Conservation (phyloP, 2,888 invertebrate genomes). For the Tortricodes alternella region DNA sequence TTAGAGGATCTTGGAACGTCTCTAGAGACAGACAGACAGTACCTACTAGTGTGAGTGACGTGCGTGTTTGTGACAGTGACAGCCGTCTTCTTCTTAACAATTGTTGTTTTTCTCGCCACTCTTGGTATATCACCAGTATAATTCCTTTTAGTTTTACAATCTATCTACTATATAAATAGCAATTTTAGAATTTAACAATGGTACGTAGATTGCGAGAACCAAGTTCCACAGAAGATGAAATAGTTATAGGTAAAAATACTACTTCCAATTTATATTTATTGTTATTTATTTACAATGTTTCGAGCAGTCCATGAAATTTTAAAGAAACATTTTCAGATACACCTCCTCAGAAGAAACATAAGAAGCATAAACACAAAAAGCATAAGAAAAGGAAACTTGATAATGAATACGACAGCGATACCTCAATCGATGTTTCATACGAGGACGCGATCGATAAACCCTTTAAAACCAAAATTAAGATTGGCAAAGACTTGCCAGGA, state of each 20-base stretch:
- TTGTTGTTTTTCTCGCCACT: no score
- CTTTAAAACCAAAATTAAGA: slow-evolving; percentile 78
- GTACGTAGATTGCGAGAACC: slow-evolving; percentile 73
- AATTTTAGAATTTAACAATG: slow-evolving; percentile 50
- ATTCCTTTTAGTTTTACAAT: no score
- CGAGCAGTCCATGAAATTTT: not conserved
- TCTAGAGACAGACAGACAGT: no score
- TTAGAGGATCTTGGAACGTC: no score
- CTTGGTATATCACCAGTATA: no score
- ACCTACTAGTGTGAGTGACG: no score
- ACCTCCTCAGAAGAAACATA: slow-evolving; percentile 83
- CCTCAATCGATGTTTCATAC: slow-evolving; percentile 76
- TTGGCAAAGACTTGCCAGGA: slow-evolving; percentile 70
- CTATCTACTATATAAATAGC: not conserved
- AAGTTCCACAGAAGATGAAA: slow-evolving; percentile 76
- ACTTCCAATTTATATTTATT: slow-evolving; percentile 4
- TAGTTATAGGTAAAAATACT: slow-evolving; percentile 65
- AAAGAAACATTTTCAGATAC: slow-evolving; percentile 53
- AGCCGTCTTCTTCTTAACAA: no score
- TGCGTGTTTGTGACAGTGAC: no score
- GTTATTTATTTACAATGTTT: not conserved
- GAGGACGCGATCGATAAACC: slow-evolving; percentile 75
- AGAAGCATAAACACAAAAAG: slow-evolving; percentile 85
- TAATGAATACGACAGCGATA: slow-evolving; percentile 78
- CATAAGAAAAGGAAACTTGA: slow-evolving; percentile 82